Evolutionary conservation across 1,140 invertebrate genomes (phyloP).

Genomic region (Bombus confusus): DNA sequence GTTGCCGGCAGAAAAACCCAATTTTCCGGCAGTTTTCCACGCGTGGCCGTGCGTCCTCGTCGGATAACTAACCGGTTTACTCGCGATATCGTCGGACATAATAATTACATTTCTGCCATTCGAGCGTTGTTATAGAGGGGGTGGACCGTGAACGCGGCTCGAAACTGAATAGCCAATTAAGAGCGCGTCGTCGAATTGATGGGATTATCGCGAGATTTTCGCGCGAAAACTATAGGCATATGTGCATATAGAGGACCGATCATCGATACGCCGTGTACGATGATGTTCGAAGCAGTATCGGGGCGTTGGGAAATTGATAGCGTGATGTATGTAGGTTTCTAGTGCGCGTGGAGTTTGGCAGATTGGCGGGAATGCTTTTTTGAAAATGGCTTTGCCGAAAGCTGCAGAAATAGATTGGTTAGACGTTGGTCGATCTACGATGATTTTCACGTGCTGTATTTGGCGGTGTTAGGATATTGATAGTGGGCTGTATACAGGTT

Average conservation of each 20-base stretch:
- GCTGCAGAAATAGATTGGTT: too few relatives aligned
- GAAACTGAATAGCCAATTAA: constrained; percentile 53
- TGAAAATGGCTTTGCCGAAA: too few relatives aligned
- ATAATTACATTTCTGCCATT: constrained; percentile 43
- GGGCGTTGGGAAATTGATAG: background rate
- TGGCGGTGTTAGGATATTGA: too few relatives aligned
- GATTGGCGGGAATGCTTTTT: too few relatives aligned
- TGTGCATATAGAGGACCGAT: background rate
- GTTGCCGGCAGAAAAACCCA: constrained; percentile 22
- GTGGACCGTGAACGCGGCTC: background rate
- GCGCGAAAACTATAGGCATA: background rate
- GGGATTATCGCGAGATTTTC: constrained; percentile 19
- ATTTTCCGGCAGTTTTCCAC: constrained; percentile 50
- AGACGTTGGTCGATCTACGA: too few relatives aligned
- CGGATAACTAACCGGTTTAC: constrained; percentile 47
- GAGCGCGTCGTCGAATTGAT: constrained; percentile 26
- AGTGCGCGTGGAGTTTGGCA: too few relatives aligned
- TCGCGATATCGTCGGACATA: constrained; percentile 50
- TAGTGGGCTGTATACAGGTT: too few relatives aligned
- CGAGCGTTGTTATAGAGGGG: background rate
- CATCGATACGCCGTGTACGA: background rate
- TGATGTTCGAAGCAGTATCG: background rate
- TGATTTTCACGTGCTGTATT: too few relatives aligned
- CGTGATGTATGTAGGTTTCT: background rate
- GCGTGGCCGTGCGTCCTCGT: background rate